Evolutionary conservation across 2,888 invertebrate genomes (phyloP).

Genomic region (Brachyopa scutellaris): DNA sequence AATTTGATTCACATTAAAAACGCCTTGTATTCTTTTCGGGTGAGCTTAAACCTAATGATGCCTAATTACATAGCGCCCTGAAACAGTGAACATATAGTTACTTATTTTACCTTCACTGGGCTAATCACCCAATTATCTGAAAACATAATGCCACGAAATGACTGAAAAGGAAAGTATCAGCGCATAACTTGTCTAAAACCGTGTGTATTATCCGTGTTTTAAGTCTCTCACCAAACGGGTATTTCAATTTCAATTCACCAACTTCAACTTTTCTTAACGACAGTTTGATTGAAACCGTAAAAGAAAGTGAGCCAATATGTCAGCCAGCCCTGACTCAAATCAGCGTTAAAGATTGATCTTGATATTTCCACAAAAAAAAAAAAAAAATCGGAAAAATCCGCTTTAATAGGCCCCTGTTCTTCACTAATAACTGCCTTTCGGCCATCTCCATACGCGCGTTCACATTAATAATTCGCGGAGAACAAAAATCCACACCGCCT

Average conservation of each 20-base stretch:
- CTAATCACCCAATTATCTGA: not conserved
- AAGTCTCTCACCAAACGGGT: slow-evolving; percentile 28
- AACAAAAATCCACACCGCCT: slow-evolving; percentile 5
- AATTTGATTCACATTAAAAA: too few species aligned
- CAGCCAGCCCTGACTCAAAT: slow-evolving; percentile 6
- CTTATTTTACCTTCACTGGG: not conserved
- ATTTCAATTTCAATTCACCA: slow-evolving; percentile 42
- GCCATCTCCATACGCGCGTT: not conserved
- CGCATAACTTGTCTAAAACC: slow-evolving; percentile 29
- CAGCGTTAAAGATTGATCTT: slow-evolving; percentile 53
- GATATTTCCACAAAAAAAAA: slow-evolving; percentile 35
- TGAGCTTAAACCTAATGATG: too few species aligned
- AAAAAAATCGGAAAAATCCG: not conserved
- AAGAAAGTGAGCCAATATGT: slow-evolving; percentile 47
- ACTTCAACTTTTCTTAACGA: slow-evolving; percentile 36
- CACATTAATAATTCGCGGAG: slow-evolving; percentile 26
- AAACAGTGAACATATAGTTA: too few species aligned
- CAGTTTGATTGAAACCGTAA: slow-evolving; percentile 56
- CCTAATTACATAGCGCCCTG: too few species aligned
- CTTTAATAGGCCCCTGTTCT: slow-evolving; percentile 42
- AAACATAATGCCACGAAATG: not conserved
- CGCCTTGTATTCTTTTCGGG: too few species aligned
- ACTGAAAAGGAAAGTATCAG: slow-evolving; percentile 42
- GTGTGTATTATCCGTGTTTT: not conserved
- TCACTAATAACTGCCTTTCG: slow-evolving; percentile 44